Conservation (phyloP, 2,797 vertebrate species). For the Peromyscus eremicus region DNA sequence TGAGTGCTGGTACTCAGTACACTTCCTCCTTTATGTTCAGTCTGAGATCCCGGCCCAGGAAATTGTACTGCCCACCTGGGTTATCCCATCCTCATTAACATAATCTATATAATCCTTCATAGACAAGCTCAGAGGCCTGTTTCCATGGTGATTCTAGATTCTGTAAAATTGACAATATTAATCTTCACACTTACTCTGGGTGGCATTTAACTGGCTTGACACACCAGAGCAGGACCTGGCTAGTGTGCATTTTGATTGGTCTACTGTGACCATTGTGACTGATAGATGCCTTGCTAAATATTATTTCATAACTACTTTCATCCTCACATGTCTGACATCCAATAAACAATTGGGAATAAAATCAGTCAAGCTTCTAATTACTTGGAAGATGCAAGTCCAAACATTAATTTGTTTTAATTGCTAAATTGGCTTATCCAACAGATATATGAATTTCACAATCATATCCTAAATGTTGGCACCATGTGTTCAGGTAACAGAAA, state of each 20-base stretch:
- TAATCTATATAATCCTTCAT: neutral
- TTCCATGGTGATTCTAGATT: neutral
- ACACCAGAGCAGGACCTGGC: neutral
- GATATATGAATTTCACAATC: neutral
- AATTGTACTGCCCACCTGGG: neutral
- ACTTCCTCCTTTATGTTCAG: neutral
- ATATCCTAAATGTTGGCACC: neutral
- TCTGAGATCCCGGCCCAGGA: neutral
- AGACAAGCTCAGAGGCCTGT: neutral
- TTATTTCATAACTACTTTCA: neutral
- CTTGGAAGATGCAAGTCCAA: conserved; percentile 13
- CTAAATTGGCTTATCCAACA: conserved; percentile 4
- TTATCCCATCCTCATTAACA: neutral
- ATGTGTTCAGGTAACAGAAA: conserved; percentile 19
- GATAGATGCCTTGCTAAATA: neutral
- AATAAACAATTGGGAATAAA: conserved; percentile 67
- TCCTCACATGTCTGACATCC: neutral
- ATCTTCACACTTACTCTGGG: neutral
- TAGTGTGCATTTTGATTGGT: neutral
- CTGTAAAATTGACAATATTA: neutral
- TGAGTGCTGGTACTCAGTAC: neutral
- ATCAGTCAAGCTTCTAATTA: conserved; percentile 54
- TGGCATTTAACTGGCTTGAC: neutral
- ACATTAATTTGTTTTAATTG: conserved; percentile 59
- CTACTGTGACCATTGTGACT: neutral